A percentile compares a stretch with the other conserved stretches of the same genome.
Evolutionary conservation across 1,140 invertebrate species (phyloP).

Genomic region (Caerostris darwini): DNA sequence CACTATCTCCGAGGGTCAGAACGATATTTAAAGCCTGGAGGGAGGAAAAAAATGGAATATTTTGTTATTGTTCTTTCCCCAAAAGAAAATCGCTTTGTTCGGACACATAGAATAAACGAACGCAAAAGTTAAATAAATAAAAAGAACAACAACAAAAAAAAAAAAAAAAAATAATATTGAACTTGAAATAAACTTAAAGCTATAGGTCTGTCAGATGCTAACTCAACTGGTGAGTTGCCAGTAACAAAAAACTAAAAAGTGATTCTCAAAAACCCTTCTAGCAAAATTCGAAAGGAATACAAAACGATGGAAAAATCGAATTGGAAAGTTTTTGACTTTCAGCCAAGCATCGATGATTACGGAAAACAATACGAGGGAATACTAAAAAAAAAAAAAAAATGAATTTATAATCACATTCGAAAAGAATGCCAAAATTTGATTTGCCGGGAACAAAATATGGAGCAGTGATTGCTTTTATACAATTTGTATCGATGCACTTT

Average conservation of each 20-base stretch:
- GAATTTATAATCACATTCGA: slow-evolving; percentile 62
- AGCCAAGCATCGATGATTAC: slow-evolving; percentile 46
- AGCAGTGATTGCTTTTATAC: too few relatives aligned
- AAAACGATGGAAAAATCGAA: slow-evolving; percentile 16
- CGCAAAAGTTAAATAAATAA: neutral
- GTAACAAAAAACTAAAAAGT: neutral
- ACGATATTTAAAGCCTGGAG: slow-evolving; percentile 40
- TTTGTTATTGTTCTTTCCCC: slow-evolving; percentile 12
- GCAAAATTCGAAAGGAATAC: neutral
- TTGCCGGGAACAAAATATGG: too few relatives aligned
- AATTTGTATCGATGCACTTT: too few relatives aligned
- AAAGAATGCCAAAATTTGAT: too few relatives aligned
- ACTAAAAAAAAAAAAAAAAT: neutral
- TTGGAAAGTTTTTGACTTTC: slow-evolving; percentile 66
- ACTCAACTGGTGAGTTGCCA: slow-evolving; percentile 42
- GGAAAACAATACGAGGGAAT: slow-evolving; percentile 18
- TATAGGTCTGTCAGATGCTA: slow-evolving; percentile 50
- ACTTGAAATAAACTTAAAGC: slow-evolving; percentile 64
- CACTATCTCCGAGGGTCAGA: slow-evolving; percentile 19
- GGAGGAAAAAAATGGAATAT: neutral
- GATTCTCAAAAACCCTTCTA: neutral
- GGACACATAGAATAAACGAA: neutral
- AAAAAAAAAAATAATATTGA: slow-evolving; percentile 11
- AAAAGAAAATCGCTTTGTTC: neutral
- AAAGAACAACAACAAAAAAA: too few relatives aligned